Conservation (phyloP, 2,113 vertebrate species). For the Hystrix cristata region DNA sequence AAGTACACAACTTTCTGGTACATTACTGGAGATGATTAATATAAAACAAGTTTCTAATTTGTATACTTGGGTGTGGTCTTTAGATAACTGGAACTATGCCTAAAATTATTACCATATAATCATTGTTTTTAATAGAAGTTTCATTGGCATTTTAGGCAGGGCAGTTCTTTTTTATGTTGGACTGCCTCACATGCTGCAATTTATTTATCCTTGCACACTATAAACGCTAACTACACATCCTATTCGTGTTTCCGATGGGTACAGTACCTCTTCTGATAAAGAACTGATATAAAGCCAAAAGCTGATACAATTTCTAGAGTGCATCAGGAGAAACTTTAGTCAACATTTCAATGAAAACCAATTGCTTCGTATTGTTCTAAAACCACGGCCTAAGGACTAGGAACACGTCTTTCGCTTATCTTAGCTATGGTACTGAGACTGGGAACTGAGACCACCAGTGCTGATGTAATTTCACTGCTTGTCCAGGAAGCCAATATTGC, state of each 20-base stretch:
- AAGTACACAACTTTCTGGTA: background rate
- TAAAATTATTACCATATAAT: background rate
- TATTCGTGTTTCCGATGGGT: background rate
- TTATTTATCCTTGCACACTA: background rate
- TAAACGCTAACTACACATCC: background rate
- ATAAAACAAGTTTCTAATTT: background rate
- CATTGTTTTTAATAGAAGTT: background rate
- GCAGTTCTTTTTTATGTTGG: background rate
- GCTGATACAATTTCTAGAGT: background rate
- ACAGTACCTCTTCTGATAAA: background rate
- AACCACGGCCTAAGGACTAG: background rate
- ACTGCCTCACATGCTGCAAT: background rate
- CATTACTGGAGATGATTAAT: background rate
- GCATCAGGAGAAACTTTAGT: background rate
- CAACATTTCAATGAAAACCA: background rate
- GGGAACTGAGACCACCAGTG: background rate
- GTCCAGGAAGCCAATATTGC: background rate
- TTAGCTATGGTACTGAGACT: background rate
- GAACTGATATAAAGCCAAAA: background rate
- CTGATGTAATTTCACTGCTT: slow-evolving; percentile 17
- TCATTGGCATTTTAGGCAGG: background rate
- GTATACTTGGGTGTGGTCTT: background rate
- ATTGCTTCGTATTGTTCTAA: slow-evolving; percentile 9
- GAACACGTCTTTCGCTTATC: background rate
- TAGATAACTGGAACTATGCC: background rate